A percentile compares a stretch with the other conserved stretches of the same genome.
phyloP scores from a whole-genome alignment of 2,888 invertebrate species.

The Eurytoma californica region DNA sequence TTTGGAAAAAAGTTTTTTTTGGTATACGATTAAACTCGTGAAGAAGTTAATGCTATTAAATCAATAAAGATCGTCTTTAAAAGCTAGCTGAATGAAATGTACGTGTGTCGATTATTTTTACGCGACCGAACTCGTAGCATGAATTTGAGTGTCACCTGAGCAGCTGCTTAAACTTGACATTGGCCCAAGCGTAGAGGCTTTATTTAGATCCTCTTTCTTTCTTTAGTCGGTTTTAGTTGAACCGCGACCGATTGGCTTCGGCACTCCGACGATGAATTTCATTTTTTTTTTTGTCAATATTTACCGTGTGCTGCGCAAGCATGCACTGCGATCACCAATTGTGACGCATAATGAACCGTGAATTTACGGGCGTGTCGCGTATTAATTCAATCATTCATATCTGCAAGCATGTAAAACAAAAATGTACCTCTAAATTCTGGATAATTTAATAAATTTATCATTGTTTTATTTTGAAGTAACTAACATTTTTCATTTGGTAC shows the following conservation, averaged over 20 bases:
- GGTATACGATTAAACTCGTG: too few species aligned
- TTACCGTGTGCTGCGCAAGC: background rate
- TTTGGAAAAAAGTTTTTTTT: background rate
- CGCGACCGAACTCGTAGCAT: constrained; percentile 1
- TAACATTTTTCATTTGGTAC: background rate
- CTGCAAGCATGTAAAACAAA: background rate
- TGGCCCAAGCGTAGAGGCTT: constrained; percentile 50
- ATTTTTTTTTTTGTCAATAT: background rate
- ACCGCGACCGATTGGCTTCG: too few species aligned
- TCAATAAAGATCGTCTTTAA: background rate
- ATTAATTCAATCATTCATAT: background rate
- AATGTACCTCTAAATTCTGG: too few species aligned
- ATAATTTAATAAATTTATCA: background rate
- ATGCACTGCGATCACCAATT: background rate
- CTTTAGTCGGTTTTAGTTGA: too few species aligned
- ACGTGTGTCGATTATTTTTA: constrained; percentile 49
- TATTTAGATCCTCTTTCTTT: constrained; percentile 36
- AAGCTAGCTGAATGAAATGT: background rate
- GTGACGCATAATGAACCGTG: background rate
- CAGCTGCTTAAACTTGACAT: constrained; percentile 58
- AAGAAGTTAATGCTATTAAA: too few species aligned
- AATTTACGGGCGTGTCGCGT: background rate
- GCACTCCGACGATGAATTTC: too few species aligned
- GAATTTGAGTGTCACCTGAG: constrained; percentile 26
- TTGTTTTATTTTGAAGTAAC: background rate